Evolutionary conservation across 2,797 vertebrate species (phyloP), one percentile per base, ranked within the genome.

Genomic region (Trachurus trachurus): DNA sequence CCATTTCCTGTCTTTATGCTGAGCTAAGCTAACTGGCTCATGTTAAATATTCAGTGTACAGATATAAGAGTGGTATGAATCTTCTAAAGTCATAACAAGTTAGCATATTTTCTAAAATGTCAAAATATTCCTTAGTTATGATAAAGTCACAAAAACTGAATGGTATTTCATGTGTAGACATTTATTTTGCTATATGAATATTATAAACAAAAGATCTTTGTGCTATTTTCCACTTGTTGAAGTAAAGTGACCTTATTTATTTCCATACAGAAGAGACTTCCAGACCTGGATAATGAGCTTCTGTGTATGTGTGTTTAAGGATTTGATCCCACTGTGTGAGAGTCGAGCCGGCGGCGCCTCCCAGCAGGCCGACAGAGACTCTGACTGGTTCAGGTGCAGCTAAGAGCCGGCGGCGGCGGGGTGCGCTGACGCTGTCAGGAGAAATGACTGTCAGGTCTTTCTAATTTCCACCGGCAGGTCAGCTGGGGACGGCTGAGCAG

Each of bases 331-430:
- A 19, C 37, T 76, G 50, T 57, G 82, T 19, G 29, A 74, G 60
- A 69, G 58, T 0, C 16, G 71, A 76, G 60, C 54, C 54, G 71
- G 76, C 59, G 59, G 66, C 7, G 17, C 62, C 70, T 69, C 69
- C 13, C 80, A 49, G 80, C 67, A 63, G 50, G 67, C 54, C 22
- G 45, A 44, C 56, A 53, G 63, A 60, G 71, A 63, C 45, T 49
- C 50, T 19, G 82, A 87, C 42, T 68, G 80, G 87, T 74, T 89
- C 76, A 58, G 87, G 85, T 76, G 74, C 56, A 69, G 63, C 13
- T 4, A 15, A 5, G 68, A 74, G 69, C 31, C 22, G 9, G 61
- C 29, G 31, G 69, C 49, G 1, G 50, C 39, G 1, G 74, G 59
- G 45, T n/a, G 60, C 39, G 64, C 67, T 71, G 6, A 21, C 61